These are phyloP conservation scores for Leucozona laternaria DNA, from an alignment of 2,888 invertebrate genomes.

Conservation along the genomic window DNA sequence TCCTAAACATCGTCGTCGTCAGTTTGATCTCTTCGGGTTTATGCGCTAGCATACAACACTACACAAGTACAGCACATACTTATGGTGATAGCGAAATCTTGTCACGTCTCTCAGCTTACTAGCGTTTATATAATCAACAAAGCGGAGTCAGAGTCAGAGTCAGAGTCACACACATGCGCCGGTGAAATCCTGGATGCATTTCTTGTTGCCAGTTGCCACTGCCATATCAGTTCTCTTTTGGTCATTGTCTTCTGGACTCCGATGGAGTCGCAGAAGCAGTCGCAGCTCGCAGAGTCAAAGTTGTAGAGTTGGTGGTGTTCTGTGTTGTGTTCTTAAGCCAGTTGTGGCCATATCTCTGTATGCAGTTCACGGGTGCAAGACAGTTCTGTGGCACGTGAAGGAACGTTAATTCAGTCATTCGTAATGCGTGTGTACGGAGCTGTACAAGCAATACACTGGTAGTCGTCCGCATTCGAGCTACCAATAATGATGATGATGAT, in stretches of 20 bases:
- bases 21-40: slow-evolving; percentile 32
- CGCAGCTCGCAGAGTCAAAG: slow-evolving; percentile 34
- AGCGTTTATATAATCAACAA: slow-evolving; percentile 70
- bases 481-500: slow-evolving; percentile 75
- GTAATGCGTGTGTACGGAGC: slow-evolving; percentile 72
- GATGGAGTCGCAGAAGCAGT: slow-evolving; percentile 28
- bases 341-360: slow-evolving; percentile 71
- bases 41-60: slow-evolving; percentile 41
- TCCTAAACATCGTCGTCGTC: slow-evolving; percentile 50
- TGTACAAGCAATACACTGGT: slow-evolving; percentile 70
- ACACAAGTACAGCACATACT: slow-evolving; percentile 13
- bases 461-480: slow-evolving; percentile 75
- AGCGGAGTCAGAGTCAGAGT: no score
- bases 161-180: slow-evolving; percentile 72
- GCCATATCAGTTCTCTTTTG: slow-evolving; percentile 66
- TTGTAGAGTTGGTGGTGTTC: slow-evolving; percentile 25
- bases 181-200: slow-evolving; percentile 72
- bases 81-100: slow-evolving; percentile 70
- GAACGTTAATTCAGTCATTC: slow-evolving; percentile 76
- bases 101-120: slow-evolving; percentile 70
- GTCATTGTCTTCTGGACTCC: slow-evolving; percentile 69
- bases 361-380: slow-evolving; percentile 76
- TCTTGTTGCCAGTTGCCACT: slow-evolving; percentile 56
- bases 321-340: slow-evolving; percentile 59
- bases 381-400: slow-evolving; percentile 76